phyloP scores from a whole-genome alignment of 2,797 vertebrate species.

The Sebastes cheni region DNA sequence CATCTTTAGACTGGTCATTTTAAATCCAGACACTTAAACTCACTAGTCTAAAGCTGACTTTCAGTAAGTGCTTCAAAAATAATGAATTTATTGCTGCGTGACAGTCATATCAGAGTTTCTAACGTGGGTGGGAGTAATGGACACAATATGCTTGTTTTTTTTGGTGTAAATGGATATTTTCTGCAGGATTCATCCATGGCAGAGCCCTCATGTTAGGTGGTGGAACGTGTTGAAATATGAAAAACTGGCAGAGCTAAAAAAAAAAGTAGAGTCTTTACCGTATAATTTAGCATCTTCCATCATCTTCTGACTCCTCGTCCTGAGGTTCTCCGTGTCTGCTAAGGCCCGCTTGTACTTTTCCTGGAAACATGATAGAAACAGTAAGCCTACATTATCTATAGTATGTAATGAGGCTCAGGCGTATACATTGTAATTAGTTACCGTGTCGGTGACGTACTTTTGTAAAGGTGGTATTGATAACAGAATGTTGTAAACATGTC shows the following conservation, averaged over 20 bases:
- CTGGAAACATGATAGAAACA: constrained; percentile 65
- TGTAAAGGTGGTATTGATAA: not conserved
- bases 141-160: too few relatives aligned
- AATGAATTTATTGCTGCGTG: too few relatives aligned
- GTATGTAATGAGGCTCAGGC: not conserved
- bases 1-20: too few relatives aligned
- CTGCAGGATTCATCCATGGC: not conserved
- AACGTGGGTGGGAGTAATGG: too few relatives aligned
- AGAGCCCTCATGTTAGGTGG: too few relatives aligned
- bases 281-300: constrained; percentile 95
- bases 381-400: too few relatives aligned
- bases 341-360: constrained; percentile 96
- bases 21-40: too few relatives aligned
- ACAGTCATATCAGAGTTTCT: too few relatives aligned
- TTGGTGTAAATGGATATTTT: not conserved
- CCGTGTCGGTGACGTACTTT: not conserved
- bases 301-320: constrained; percentile 92
- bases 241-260: not conserved
- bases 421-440: not conserved
- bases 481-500: not conserved
- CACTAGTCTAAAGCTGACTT: too few relatives aligned
- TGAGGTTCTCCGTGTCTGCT: constrained; percentile 95
- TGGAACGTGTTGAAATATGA: not conserved
- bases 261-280: constrained; percentile 74
- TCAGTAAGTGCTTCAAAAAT: too few relatives aligned